Conservation (phyloP, 2,888 invertebrate genomes). For the Malachius bipustulatus region DNA sequence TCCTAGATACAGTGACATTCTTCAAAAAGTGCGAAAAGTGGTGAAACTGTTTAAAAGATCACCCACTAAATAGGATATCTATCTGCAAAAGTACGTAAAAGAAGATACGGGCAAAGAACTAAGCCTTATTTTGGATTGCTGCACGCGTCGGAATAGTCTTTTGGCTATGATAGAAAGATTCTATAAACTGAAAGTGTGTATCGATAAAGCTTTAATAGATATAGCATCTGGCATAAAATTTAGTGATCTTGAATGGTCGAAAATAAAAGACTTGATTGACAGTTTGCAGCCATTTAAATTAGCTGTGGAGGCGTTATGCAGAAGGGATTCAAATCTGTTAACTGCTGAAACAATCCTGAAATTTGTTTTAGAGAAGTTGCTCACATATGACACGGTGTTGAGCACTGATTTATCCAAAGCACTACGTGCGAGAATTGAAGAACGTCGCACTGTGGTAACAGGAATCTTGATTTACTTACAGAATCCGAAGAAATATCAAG, state of each 20-base stretch:
- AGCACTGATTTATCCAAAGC: too few species aligned
- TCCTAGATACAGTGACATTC: conserved; percentile 15
- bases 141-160: conserved; percentile 15
- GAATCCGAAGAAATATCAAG: conserved; percentile 15
- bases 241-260: conserved; percentile 5
- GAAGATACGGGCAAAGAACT: conserved; percentile 16
- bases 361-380: conserved; percentile 11
- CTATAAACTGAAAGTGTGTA: conserved; percentile 12
- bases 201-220: conserved; percentile 9
- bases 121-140: conserved; percentile 16
- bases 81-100: conserved; percentile 17
- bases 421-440: conserved; percentile 12
- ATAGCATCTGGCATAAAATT: conserved; percentile 10
- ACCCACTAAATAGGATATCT: conserved; percentile 16
- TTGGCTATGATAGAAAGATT: conserved; percentile 6
- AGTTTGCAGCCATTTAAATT: conserved; percentile 7
- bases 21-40: conserved; percentile 18
- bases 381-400: too few species aligned
- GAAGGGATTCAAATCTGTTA: conserved; percentile 12
- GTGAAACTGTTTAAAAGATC: conserved; percentile 18
- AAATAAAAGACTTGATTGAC: conserved; percentile 9
- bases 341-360: conserved; percentile 13
- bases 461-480: conserved; percentile 14
- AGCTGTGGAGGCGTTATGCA: conserved; percentile 8
- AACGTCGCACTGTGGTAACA: conserved; percentile 14